Conservation (phyloP, 2,113 vertebrate species). For the Rhombomys opimus region DNA sequence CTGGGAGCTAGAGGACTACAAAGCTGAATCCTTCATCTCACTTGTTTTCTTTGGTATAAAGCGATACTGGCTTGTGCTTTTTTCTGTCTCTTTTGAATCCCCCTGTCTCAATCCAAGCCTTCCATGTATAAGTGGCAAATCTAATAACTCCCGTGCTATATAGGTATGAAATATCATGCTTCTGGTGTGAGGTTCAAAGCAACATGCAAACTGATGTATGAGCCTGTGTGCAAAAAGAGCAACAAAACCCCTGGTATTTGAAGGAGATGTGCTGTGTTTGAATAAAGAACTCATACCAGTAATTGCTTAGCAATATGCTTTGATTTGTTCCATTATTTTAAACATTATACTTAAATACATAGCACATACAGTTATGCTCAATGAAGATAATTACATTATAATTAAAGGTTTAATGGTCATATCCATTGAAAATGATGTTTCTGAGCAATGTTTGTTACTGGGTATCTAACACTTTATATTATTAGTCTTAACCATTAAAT, state of each 20-base stretch:
- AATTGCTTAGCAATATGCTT: slow-evolving; percentile 51
- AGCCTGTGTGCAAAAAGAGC: not conserved
- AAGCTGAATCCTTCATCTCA: accelerated
- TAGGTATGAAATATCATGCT: not conserved
- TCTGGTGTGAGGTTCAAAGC: not conserved
- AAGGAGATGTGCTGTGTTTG: not conserved
- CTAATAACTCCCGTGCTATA: not conserved
- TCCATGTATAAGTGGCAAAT: too few relatives aligned
- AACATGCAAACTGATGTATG: not conserved
- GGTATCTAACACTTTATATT: not conserved
- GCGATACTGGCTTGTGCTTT: not conserved
- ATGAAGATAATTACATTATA: not conserved
- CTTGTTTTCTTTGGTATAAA: not conserved
- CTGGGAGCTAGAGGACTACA: not conserved
- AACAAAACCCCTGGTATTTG: not conserved
- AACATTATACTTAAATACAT: slow-evolving; percentile 31
- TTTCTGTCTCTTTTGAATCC: not conserved
- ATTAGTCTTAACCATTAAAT: not conserved
- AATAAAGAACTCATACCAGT: not conserved
- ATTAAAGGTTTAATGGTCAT: not conserved
- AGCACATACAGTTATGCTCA: not conserved
- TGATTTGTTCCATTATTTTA: slow-evolving; percentile 61
- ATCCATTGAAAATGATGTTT: not conserved
- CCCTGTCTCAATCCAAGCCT: not conserved
- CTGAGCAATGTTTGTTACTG: not conserved